Evolutionary conservation across 2,888 invertebrate genomes (phyloP).

Genomic region (Xylota segnis): DNA sequence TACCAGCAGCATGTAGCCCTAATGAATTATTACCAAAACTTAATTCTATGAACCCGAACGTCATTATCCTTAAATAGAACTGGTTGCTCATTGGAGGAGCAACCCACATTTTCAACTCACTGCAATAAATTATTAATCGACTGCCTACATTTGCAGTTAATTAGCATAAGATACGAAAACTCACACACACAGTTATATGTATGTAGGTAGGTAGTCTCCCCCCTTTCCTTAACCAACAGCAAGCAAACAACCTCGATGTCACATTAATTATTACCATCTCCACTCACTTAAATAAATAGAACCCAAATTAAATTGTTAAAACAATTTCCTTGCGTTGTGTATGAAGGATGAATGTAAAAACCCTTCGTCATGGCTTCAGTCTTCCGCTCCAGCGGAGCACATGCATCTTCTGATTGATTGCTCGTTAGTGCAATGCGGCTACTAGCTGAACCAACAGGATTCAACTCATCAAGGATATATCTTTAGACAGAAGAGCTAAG

Average conservation of each 20-base stretch:
- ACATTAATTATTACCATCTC: constrained; percentile 44
- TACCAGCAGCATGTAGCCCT: neutral
- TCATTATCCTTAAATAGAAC: neutral
- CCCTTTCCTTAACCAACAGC: neutral
- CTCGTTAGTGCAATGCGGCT: constrained; percentile 49
- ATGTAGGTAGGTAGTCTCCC: too few species aligned
- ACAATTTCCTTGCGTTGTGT: constrained; percentile 14
- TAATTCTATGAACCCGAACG: neutral
- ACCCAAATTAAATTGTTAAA: constrained; percentile 37
- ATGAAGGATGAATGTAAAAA: neutral
- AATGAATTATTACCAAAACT: neutral
- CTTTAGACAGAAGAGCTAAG: constrained; percentile 10
- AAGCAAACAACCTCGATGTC: constrained; percentile 24
- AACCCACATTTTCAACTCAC: neutral
- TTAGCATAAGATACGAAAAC: neutral
- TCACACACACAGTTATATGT: too few species aligned
- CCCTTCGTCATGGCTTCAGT: constrained; percentile 29
- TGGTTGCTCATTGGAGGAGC: neutral
- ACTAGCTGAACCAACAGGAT: constrained; percentile 27
- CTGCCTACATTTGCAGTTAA: constrained; percentile 11
- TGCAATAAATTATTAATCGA: constrained; percentile 1
- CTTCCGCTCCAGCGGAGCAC: constrained; percentile 7
- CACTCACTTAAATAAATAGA: constrained; percentile 19
- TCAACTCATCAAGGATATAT: constrained; percentile 41
- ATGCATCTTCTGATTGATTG: constrained; percentile 55